These are phyloP conservation scores for Argyrosomus regius DNA, from an alignment of 2,797 vertebrate genomes.

Conservation along the genomic window DNA sequence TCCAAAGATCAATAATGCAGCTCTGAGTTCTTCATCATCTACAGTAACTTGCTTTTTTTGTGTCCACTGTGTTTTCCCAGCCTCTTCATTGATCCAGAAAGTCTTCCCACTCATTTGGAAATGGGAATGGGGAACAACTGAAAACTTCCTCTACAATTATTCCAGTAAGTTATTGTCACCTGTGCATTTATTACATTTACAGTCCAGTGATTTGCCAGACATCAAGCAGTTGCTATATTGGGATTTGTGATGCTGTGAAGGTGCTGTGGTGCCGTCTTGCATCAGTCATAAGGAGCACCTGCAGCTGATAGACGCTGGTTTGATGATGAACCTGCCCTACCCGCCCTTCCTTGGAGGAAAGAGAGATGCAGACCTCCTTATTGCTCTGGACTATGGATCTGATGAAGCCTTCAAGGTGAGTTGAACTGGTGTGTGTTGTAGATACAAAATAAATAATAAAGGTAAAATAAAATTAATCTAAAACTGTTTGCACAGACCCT, in stretches of 20 bases:
- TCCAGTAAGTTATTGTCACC: constrained; percentile 14
- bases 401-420: constrained; percentile 21
- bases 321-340: constrained; percentile 31
- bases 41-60: not conserved
- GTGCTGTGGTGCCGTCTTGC: constrained; percentile 14
- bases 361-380: constrained; percentile 41
- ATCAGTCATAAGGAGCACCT: constrained; percentile 6
- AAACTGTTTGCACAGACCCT: constrained; percentile 61
- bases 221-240: not conserved
- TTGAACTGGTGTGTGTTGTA: not conserved
- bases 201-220: not conserved
- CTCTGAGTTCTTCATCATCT: not conserved
- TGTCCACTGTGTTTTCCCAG: constrained; percentile 24
- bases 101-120: constrained; percentile 21
- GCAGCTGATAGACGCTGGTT: constrained; percentile 31
- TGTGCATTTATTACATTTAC: not conserved
- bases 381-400: constrained; percentile 23
- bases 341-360: constrained; percentile 44
- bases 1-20: not conserved
- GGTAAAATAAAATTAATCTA: not conserved
- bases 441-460: too few species aligned
- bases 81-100: constrained; percentile 3
- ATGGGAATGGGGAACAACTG: constrained; percentile 50
- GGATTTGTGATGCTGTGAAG: constrained; percentile 13
- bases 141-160: constrained; percentile 43